phyloP scores from a whole-genome alignment of 2,888 invertebrate species.

The Pantelozetes paolii region DNA sequence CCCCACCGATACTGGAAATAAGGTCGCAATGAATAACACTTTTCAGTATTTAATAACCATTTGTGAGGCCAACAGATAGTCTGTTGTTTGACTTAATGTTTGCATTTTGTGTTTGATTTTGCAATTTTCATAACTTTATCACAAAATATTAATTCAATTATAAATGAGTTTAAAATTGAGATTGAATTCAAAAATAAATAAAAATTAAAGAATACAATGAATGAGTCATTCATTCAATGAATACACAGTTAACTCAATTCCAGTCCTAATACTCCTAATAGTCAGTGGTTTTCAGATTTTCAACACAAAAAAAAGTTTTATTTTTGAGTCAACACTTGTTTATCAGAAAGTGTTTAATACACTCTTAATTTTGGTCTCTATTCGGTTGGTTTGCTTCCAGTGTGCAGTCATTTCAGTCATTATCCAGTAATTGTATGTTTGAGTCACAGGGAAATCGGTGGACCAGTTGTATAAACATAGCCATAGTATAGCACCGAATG shows the following conservation, averaged over 20 bases:
- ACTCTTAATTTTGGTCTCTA: conserved; percentile 13
- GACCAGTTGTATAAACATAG: not conserved
- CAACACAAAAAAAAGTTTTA: not conserved
- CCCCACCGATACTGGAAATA: not conserved
- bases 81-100: not conserved
- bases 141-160: not conserved
- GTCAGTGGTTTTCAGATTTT: too few relatives aligned
- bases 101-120: not conserved
- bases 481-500: not conserved
- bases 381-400: conserved; percentile 19
- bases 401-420: not conserved
- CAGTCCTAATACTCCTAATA: too few relatives aligned
- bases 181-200: not conserved
- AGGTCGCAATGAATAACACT: not conserved
- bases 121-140: not conserved
- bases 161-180: not conserved
- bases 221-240: not conserved
- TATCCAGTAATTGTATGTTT: not conserved
- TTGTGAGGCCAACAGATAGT: not conserved
- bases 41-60: not conserved
- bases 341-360: not conserved
- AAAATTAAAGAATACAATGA: conserved; percentile 9
- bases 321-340: conserved; percentile 10
- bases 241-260: not conserved
- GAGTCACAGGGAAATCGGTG: too few relatives aligned